A percentile compares a stretch with the other conserved stretches of the same genome.
These are phyloP conservation scores for Hetaerina americana DNA, from an alignment of 1,140 invertebrate genomes.

Conservation along the genomic window DNA sequence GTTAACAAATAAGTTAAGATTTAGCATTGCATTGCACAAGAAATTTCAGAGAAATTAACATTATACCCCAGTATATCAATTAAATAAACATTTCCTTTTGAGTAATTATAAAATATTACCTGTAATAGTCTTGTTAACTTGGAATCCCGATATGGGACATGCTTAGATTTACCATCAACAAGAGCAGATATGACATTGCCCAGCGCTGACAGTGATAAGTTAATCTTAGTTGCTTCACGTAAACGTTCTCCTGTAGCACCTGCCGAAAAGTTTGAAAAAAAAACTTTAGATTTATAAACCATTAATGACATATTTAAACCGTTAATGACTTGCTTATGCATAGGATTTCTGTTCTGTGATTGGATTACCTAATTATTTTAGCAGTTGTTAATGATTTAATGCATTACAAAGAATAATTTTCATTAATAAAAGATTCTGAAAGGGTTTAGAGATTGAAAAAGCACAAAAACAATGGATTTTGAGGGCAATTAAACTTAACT, in stretches of 20 bases:
- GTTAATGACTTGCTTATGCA: too few relatives aligned
- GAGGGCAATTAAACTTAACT: too few relatives aligned
- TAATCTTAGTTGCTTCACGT: constrained; percentile 91
- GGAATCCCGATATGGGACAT: constrained; percentile 89
- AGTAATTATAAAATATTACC: constrained; percentile 28
- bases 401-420: too few relatives aligned
- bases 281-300: not conserved
- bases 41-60: too few relatives aligned
- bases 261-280: constrained; percentile 14
- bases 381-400: too few relatives aligned
- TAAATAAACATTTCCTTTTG: constrained; percentile 15
- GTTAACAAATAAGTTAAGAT: too few relatives aligned
- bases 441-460: too few relatives aligned
- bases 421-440: too few relatives aligned
- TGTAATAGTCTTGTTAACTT: constrained; percentile 81
- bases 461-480: too few relatives aligned
- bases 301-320: too few relatives aligned
- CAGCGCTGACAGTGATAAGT: constrained; percentile 82
- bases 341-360: constrained; percentile 7
- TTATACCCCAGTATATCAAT: too few relatives aligned
- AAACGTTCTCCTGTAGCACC: constrained; percentile 73
- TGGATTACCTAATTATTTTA: not conserved
- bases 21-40: too few relatives aligned
- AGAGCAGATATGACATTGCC: constrained; percentile 91
- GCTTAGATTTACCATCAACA: constrained; percentile 77